These are phyloP conservation scores for Ambastaia sidthimunki DNA, from an alignment of 2,797 vertebrate genomes.

Conservation along the genomic window DNA sequence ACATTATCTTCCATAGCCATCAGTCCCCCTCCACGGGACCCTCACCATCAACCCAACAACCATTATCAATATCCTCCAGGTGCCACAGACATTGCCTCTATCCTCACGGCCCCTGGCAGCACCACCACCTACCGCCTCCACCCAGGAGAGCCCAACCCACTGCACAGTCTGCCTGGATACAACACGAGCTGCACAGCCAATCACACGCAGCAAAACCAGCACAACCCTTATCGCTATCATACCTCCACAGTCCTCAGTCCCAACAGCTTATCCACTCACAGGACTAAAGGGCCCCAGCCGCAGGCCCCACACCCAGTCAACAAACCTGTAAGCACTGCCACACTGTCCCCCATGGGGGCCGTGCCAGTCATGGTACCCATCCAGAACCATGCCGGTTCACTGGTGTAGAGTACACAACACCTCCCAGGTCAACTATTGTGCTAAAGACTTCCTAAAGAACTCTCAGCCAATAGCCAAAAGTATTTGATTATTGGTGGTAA, in stretches of 20 bases:
- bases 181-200: slow-evolving; percentile 61
- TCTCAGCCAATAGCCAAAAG: not conserved
- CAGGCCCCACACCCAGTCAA: slow-evolving; percentile 71
- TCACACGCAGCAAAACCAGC: slow-evolving; percentile 53
- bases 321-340: slow-evolving; percentile 71
- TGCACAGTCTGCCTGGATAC: slow-evolving; percentile 81
- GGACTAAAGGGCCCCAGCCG: slow-evolving; percentile 78
- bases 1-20: slow-evolving; percentile 89
- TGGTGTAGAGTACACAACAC: slow-evolving; percentile 79
- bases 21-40: slow-evolving; percentile 68
- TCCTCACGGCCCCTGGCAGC: slow-evolving; percentile 74
- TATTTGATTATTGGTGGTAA: not conserved
- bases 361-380: slow-evolving; percentile 88
- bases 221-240: slow-evolving; percentile 55
- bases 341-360: slow-evolving; percentile 80
- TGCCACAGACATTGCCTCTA: slow-evolving; percentile 77
- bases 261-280: slow-evolving; percentile 62
- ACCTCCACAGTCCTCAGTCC: slow-evolving; percentile 54
- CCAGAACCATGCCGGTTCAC: slow-evolving; percentile 89
- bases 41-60: slow-evolving; percentile 67
- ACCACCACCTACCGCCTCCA: slow-evolving; percentile 73
- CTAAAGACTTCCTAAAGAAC: not conserved
- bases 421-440: not conserved
- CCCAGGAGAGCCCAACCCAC: slow-evolving; percentile 70
- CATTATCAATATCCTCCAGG: slow-evolving; percentile 75